These are phyloP conservation scores for Meandrina meandrites DNA, from an alignment of 92 coral and sea anemone genomes.

Conservation along the genomic window DNA sequence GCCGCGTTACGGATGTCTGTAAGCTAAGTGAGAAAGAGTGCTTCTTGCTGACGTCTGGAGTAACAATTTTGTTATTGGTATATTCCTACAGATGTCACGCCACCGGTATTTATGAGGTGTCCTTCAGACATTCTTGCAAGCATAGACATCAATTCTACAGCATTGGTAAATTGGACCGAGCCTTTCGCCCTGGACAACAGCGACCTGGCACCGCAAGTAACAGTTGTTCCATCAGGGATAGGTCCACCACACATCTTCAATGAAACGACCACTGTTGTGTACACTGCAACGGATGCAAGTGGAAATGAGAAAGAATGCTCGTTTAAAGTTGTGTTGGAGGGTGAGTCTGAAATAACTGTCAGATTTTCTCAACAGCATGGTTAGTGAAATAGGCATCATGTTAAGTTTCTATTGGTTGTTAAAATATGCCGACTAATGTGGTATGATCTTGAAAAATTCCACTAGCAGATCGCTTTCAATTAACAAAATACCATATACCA, in stretches of 20 bases:
- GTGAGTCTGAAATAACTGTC: neutral
- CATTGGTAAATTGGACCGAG: conserved; percentile 53
- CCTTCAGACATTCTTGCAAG: conserved; percentile 54
- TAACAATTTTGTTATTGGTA: neutral
- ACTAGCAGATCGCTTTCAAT: no score
- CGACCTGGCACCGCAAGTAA: neutral
- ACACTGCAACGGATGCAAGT: conserved; percentile 56
- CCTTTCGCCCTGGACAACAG: conserved; percentile 60
- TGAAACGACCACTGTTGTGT: conserved; percentile 13
- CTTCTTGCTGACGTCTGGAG: neutral
- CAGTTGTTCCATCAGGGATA: conserved; percentile 44
- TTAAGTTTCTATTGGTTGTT: no score
- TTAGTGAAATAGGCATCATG: no score
- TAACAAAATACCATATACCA: no score
- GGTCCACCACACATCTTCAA: conserved; percentile 50
- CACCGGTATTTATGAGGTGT: conserved; percentile 47
- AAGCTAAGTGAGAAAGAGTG: no score
- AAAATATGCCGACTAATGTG: no score
- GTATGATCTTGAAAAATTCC: no score
- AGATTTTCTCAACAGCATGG: no score
- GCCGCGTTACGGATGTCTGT: no score
- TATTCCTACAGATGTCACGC: conserved; percentile 30
- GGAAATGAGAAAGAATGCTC: conserved; percentile 52
- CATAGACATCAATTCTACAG: conserved; percentile 22
- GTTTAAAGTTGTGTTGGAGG: conserved; percentile 54